Conservation (phyloP, 2,888 invertebrate genomes). For the Marasmarcha lunaedactyla region DNA sequence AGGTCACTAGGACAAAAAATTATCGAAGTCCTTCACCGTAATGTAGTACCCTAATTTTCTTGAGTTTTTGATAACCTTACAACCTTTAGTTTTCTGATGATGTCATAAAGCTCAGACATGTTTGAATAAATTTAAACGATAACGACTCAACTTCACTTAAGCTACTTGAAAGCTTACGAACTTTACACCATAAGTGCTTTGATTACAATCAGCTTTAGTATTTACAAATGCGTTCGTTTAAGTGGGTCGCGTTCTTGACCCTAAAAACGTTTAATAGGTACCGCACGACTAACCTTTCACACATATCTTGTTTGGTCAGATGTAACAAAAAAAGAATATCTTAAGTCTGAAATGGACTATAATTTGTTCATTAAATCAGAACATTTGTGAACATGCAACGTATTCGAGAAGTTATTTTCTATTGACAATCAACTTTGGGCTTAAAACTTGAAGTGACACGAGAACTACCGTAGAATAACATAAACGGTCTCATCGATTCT, state of each 20-base stretch:
- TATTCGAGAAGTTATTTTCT: no score
- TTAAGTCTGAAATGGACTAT: no score
- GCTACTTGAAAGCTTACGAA: conserved; percentile 19
- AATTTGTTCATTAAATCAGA: no score
- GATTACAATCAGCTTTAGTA: not conserved
- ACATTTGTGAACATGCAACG: no score
- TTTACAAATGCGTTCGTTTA: conserved; percentile 2
- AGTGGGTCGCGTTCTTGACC: conserved; percentile 24
- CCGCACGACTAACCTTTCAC: conserved; percentile 37
- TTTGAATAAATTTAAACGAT: no score
- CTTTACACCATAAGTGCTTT: not conserved
- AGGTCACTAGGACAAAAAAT: conserved; percentile 58
- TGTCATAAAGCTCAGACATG: no score
- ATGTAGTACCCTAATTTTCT: conserved; percentile 49
- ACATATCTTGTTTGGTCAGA: conserved; percentile 29
- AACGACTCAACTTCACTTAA: no score
- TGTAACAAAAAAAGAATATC: conserved; percentile 36
- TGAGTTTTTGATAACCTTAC: conserved; percentile 35
- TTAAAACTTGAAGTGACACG: no score
- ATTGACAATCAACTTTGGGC: no score
- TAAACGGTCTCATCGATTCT: no score
- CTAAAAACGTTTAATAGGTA: conserved; percentile 24
- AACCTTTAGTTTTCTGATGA: conserved; percentile 31
- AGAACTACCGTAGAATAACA: no score
- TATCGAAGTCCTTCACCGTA: conserved; percentile 37